phyloP scores from a whole-genome alignment of 2,888 invertebrate species.

The Dryobotodes eremita region DNA sequence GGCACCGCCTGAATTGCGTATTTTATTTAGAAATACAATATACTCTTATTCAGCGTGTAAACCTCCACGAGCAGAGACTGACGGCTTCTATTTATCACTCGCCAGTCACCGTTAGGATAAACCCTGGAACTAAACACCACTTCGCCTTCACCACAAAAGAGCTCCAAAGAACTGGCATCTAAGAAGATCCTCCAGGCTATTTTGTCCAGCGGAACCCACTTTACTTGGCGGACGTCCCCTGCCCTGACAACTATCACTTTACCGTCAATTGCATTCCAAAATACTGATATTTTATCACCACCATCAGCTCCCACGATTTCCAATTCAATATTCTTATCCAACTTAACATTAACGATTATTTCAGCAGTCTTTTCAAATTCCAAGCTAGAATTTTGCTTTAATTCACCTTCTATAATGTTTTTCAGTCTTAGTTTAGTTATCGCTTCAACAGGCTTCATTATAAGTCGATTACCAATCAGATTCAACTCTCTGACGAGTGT shows the following conservation, averaged over 20 bases:
- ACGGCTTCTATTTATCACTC: conserved; percentile 63
- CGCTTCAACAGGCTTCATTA: conserved; percentile 80
- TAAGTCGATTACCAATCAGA: conserved; percentile 74
- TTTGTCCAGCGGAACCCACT: conserved; percentile 79
- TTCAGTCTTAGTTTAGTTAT: conserved; percentile 76
- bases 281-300: conserved; percentile 74
- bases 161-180: conserved; percentile 84
- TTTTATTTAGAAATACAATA: not conserved
- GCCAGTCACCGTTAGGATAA: conserved; percentile 83
- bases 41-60: conserved; percentile 75
- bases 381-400: conserved; percentile 66
- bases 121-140: conserved; percentile 85
- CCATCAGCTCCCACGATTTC: conserved; percentile 78
- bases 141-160: conserved; percentile 87
- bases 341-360: conserved; percentile 75
- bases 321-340: conserved; percentile 75
- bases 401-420: conserved; percentile 67
- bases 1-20: not conserved
- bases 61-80: conserved; percentile 77
- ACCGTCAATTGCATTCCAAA: conserved; percentile 76
- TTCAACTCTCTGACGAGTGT: conserved; percentile 83
- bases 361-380: conserved; percentile 82
- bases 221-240: conserved; percentile 82
- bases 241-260: conserved; percentile 80
- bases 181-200: conserved; percentile 81